These are phyloP conservation scores for Mastomys coucha DNA, from an alignment of 2,113 vertebrate species.

Conservation along the genomic window DNA sequence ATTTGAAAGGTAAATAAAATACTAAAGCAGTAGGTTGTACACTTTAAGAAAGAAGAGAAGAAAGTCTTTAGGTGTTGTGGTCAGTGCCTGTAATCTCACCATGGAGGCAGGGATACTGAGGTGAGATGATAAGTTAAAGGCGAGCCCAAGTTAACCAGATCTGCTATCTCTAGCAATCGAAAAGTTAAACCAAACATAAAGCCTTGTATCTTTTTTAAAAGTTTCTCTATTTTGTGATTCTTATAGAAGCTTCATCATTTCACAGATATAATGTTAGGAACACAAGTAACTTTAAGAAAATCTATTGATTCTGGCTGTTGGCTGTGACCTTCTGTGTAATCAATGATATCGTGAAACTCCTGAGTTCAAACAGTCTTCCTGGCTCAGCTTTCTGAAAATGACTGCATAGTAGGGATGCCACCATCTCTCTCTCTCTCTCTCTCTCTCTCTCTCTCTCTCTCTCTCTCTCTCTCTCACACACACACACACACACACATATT, in stretches of 20 bases:
- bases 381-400: neutral
- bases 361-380: no score
- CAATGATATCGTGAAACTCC: neutral
- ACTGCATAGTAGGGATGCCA: no score
- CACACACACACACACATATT: no score
- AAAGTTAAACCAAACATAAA: neutral
- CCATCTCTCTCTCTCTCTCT: no score
- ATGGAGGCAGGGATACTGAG: neutral
- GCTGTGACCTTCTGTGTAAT: neutral
- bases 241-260: neutral
- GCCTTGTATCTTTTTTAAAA: neutral
- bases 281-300: neutral
- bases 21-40: neutral
- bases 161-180: neutral
- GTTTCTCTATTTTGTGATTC: neutral
- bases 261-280: neutral
- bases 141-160: neutral
- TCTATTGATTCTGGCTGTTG: neutral
- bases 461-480: no score
- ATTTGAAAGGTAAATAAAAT: neutral
- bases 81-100: no score
- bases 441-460: no score
- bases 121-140: neutral
- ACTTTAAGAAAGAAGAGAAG: neutral
- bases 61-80: no score